phyloP scores from a whole-genome alignment of 1,140 invertebrate genomes.

The Papilio helenus region DNA sequence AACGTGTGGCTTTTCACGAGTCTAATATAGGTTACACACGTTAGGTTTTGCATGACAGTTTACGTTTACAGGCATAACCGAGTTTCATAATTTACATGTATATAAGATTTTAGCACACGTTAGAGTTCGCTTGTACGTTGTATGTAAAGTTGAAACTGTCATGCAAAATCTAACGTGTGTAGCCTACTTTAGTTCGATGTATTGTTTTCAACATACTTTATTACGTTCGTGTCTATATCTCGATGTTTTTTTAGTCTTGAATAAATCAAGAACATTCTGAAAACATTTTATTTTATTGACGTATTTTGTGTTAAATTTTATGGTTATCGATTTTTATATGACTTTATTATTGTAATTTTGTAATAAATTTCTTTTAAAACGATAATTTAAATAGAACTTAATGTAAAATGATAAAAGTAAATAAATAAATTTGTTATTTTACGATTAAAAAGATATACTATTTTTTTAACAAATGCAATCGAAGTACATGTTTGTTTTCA shows the following conservation, averaged over 20 bases:
- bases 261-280: conserved; percentile 43
- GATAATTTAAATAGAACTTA: not conserved
- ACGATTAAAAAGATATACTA: too few species aligned
- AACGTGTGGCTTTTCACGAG: not conserved
- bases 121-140: too few species aligned
- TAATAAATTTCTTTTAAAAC: not conserved
- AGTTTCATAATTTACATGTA: too few species aligned
- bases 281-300: conserved; percentile 33
- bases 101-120: too few species aligned
- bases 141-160: too few species aligned
- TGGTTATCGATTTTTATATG: not conserved
- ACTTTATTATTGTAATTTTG: not conserved
- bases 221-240: not conserved
- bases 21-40: not conserved
- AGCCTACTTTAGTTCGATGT: not conserved
- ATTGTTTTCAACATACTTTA: not conserved
- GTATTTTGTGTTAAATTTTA: conserved; percentile 1
- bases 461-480: too few species aligned
- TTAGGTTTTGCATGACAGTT: not conserved
- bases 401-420: not conserved
- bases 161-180: too few species aligned
- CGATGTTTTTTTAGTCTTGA: conserved; percentile 36
- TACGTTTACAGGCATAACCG: too few species aligned
- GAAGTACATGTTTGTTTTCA: too few species aligned
- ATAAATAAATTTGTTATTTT: too few species aligned